Percentiles rank a stretch among this genome's conserved stretches.
These are phyloP conservation scores for Xyrauchen texanus DNA, from an alignment of 2,113 vertebrate genomes.

Conservation along the genomic window DNA sequence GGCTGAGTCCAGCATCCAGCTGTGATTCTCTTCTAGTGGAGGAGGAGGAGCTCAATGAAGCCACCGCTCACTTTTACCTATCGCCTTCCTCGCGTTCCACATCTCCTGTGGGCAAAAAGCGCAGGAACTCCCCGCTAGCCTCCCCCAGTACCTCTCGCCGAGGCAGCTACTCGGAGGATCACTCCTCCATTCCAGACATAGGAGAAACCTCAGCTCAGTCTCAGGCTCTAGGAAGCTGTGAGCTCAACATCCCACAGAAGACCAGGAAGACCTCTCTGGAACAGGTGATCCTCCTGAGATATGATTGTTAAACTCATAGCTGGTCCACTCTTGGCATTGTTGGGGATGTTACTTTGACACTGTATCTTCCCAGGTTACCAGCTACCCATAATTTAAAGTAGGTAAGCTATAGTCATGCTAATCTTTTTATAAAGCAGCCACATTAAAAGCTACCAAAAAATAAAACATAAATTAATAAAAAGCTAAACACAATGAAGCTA, in stretches of 20 bases:
- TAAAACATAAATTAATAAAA: too few relatives aligned
- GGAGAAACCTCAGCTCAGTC: conserved; percentile 64
- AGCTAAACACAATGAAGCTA: too few relatives aligned
- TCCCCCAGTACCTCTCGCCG: conserved; percentile 83
- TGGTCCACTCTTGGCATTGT: not conserved
- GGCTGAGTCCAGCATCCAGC: conserved; percentile 86
- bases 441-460: too few relatives aligned
- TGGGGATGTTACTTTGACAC: too few relatives aligned
- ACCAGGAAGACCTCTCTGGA: conserved; percentile 86
- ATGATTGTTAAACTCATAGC: not conserved
- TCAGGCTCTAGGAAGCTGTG: conserved; percentile 68
- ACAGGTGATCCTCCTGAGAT: conserved; percentile 70
- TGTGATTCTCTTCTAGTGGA: conserved; percentile 86
- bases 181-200: conserved; percentile 61
- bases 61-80: conserved; percentile 79
- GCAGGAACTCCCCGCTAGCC: conserved; percentile 77
- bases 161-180: conserved; percentile 85
- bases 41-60: conserved; percentile 86
- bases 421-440: too few relatives aligned
- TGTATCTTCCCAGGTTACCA: too few relatives aligned
- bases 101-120: conserved; percentile 87
- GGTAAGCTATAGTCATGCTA: too few relatives aligned
- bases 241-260: conserved; percentile 86
- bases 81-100: conserved; percentile 81
- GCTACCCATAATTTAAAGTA: too few relatives aligned